Evolutionary conservation across 2,797 vertebrate genomes (phyloP).

Genomic region (Malurus leucopterus): DNA sequence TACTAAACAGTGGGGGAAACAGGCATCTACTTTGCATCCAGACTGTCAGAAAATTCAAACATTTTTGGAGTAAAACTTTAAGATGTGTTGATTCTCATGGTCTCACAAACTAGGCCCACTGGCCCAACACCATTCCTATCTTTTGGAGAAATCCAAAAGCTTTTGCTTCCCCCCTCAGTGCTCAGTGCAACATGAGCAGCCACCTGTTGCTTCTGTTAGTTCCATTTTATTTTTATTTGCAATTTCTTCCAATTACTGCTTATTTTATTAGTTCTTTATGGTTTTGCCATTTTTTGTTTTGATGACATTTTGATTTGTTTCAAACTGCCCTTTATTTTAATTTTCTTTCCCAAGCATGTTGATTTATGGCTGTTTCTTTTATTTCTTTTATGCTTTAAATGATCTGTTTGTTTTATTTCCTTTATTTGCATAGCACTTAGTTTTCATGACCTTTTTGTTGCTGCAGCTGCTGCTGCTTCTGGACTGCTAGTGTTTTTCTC

Average conservation of each 20-base stretch:
- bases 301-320: conserved; percentile 35
- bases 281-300: conserved; percentile 9
- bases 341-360: conserved; percentile 20
- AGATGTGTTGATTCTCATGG: not conserved
- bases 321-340: conserved; percentile 16
- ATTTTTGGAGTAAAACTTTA: not conserved
- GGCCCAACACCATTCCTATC: not conserved
- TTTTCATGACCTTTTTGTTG: conserved; percentile 59
- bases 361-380: conserved; percentile 10
- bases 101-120: not conserved
- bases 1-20: not conserved
- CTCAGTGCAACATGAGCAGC: not conserved
- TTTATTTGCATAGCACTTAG: conserved; percentile 51
- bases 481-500: not conserved
- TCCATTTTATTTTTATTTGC: conserved; percentile 12
- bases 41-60: not conserved
- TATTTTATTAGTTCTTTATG: conserved; percentile 24
- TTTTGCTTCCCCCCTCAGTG: not conserved
- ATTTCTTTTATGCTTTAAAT: conserved; percentile 39
- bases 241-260: conserved; percentile 14
- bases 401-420: conserved; percentile 44
- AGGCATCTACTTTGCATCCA: not conserved
- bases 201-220: not conserved
- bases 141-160: not conserved
- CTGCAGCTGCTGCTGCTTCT: conserved; percentile 44